Evolutionary conservation across 2,797 vertebrate species (phyloP), one percentile per base, ranked within the genome.

Genomic region (Lithobates sylvaticus): DNA sequence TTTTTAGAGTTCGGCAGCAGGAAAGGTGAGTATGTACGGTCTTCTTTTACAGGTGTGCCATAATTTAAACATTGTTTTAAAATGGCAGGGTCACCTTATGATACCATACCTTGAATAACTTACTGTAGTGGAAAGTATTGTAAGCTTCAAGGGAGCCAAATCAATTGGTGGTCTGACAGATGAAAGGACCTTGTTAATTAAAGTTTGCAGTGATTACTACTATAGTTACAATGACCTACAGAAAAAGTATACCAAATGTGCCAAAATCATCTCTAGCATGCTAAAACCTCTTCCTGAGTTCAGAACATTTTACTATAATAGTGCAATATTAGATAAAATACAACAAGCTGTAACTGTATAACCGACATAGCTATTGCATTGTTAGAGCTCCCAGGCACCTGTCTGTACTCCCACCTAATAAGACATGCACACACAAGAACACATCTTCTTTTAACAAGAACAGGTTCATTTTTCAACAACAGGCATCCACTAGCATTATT

Each of bases 401-500:
- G 95, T 92, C 93, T 86, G 81, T 50, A 34, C 89, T 93, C 91
- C 92, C 90, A 90, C 83, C 81, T 54, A 77, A 42, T 89, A 89
- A 39, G 89, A 89, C 94, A 1, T 92, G 94, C 91, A 92, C 84
- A 85, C 87, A 93, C 94, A 95, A 89, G 94, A 88, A 91, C 26
- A 73, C 27, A 91, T 91, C 83, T 89, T 80, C 39, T 39, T 47
- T 47, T 47, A 13, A 47, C 44, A 92, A 91, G 89, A 90, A 89
- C 89, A 88, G 86, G 83, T 90, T 90, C 88, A 91, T 94, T 95
- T 94, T 90, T 88, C 91, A 94, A 88, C 84, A 90, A 90, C 94
- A 95, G 93, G 93, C 93, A 94, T 93, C 90, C 91, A 91, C 93
- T 92, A 88, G 94, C 93, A 93, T 86, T 77, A 86, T 90, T 89